Conservation (phyloP, 2,113 vertebrate species). For the Oenanthe melanoleuca region DNA sequence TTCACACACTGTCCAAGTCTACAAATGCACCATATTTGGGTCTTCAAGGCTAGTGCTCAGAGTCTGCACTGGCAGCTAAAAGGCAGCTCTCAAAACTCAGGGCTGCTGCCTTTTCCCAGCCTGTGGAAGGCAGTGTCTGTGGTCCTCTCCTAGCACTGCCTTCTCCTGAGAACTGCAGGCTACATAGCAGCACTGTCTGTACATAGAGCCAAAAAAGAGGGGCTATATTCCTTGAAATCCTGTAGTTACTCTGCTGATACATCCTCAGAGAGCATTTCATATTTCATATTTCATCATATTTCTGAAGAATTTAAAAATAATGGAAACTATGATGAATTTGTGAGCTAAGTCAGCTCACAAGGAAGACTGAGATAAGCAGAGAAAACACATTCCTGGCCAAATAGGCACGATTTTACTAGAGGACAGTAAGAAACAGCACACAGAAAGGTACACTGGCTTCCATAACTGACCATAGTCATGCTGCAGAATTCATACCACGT, state of each 20-base stretch:
- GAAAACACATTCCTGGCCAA: neutral
- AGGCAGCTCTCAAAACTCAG: neutral
- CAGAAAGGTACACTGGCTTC: neutral
- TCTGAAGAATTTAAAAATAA: neutral
- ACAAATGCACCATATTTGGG: neutral
- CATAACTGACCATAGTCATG: neutral
- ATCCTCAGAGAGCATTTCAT: neutral
- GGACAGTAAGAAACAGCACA: neutral
- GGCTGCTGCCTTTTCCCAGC: neutral
- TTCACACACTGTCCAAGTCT: neutral
- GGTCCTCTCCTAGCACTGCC: neutral
- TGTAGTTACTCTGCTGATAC: neutral
- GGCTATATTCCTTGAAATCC: neutral
- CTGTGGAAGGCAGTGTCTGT: neutral
- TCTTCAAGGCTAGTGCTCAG: neutral
- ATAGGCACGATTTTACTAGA: neutral
- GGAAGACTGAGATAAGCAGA: neutral
- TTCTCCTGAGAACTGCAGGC: neutral
- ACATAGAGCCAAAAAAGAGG: neutral
- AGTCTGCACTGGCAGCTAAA: neutral
- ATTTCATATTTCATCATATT: neutral
- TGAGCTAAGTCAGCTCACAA: neutral
- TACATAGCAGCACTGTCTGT: rapidly evolving
- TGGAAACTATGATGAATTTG: neutral
- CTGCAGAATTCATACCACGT: neutral